These are phyloP conservation scores for Parelbella ahira DNA, from an alignment of 2,888 invertebrate species.

Conservation along the genomic window DNA sequence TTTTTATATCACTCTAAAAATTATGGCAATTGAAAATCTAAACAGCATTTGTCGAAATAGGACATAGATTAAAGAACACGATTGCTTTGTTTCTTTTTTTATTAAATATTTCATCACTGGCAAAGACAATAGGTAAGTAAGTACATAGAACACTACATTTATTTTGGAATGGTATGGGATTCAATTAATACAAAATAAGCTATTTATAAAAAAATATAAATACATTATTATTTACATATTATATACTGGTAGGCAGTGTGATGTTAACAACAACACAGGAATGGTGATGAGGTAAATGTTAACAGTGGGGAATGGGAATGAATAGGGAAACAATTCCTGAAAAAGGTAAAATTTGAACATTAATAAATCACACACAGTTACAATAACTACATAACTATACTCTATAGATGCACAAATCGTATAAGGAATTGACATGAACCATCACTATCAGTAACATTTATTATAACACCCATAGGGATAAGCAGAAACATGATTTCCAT, in stretches of 20 bases:
- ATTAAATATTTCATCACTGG: constrained; percentile 31
- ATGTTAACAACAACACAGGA: constrained; percentile 3
- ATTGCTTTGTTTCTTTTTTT: no score
- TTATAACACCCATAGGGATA: no score
- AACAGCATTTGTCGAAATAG: constrained; percentile 9
- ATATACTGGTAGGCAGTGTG: constrained; percentile 29
- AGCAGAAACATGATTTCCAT: no score
- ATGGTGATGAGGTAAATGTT: not conserved
- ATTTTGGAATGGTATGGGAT: constrained; percentile 25
- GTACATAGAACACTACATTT: no score
- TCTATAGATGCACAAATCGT: no score
- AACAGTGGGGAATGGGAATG: constrained; percentile 9
- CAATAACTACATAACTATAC: no score
- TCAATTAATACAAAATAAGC: constrained; percentile 1
- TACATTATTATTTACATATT: constrained; percentile 9
- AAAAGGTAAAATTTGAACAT: constrained; percentile 1
- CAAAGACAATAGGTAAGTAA: constrained; percentile 32
- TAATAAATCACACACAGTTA: no score
- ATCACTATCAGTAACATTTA: no score
- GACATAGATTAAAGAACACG: no score
- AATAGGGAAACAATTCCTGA: constrained; percentile 11
- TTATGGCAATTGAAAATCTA: constrained; percentile 9
- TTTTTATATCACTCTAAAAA: no score
- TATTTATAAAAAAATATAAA: not conserved
- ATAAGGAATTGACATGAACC: no score